Evolutionary conservation across 2,797 vertebrate genomes (phyloP).

Genomic region (Lagorchestes hirsutus): DNA sequence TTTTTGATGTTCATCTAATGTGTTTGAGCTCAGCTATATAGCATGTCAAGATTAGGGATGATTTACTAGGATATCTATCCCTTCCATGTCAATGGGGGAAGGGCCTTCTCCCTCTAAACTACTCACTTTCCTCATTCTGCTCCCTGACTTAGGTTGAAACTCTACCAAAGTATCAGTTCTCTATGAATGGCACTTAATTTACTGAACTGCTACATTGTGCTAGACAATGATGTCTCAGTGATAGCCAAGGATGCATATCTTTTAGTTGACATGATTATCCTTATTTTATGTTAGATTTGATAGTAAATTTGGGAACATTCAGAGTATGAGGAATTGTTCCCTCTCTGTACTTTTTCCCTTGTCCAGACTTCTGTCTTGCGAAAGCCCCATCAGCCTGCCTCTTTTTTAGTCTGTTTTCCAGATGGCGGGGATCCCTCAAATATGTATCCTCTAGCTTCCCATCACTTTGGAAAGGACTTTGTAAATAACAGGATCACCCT

Average conservation of each 20-base stretch:
- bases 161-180: conserved; percentile 18
- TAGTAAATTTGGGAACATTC: conserved; percentile 29
- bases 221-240: background rate
- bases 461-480: background rate
- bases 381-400: background rate
- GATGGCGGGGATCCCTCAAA: background rate
- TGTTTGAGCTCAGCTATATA: background rate
- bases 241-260: background rate
- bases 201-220: background rate
- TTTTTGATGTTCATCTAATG: background rate
- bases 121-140: background rate
- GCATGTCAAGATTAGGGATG: background rate
- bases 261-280: background rate
- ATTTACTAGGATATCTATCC: background rate
- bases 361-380: background rate
- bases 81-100: background rate
- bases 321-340: conserved; percentile 16
- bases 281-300: background rate
- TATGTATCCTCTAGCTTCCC: background rate
- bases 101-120: background rate
- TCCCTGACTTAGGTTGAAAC: background rate
- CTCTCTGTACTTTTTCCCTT: background rate
- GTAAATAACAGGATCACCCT: background rate
- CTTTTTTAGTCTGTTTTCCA: background rate
- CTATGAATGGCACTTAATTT: background rate